These are phyloP conservation scores for Agrenia bidenticulata DNA, from an alignment of 2,888 invertebrate species.

Conservation along the genomic window DNA sequence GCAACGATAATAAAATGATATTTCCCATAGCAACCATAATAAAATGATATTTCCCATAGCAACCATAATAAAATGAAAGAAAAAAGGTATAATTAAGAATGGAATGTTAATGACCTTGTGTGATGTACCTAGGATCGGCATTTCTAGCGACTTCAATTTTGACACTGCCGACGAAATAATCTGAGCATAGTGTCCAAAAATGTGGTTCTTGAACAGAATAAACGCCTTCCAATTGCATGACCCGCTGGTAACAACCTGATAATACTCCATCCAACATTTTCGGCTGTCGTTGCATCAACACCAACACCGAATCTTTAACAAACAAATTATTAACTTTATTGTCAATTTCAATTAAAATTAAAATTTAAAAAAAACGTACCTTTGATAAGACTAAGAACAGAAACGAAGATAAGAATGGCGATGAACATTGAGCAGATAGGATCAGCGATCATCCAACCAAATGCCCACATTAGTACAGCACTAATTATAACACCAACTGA, in stretches of 20 bases:
- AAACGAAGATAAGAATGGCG: constrained; percentile 81
- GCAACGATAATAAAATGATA: too few species aligned
- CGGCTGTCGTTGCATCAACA: constrained; percentile 94
- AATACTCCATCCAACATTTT: constrained; percentile 74
- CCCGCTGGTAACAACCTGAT: constrained; percentile 85
- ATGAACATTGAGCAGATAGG: constrained; percentile 98
- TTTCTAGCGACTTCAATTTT: constrained; percentile 87
- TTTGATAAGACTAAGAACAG: constrained; percentile 78
- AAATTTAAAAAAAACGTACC: constrained; percentile 26
- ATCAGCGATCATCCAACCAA: constrained; percentile 98
- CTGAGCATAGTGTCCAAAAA: constrained; percentile 97
- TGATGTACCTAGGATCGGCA: constrained; percentile 89
- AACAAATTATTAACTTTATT: not conserved
- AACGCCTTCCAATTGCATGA: constrained; percentile 85
- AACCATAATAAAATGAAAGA: too few species aligned
- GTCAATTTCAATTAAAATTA: constrained; percentile 39
- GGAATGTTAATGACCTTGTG: too few species aligned
- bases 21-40: too few species aligned
- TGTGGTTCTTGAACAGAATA: constrained; percentile 96
- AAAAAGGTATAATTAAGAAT: too few species aligned
- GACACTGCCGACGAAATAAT: constrained; percentile 86
- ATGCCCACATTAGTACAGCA: constrained; percentile 86
- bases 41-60: too few species aligned
- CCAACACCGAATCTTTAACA: constrained; percentile 72
- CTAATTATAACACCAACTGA: constrained; percentile 97